Percentiles rank a stretch among this genome's conserved stretches.
phyloP scores from a whole-genome alignment of 2,797 vertebrate species.

The Falco berigora region DNA sequence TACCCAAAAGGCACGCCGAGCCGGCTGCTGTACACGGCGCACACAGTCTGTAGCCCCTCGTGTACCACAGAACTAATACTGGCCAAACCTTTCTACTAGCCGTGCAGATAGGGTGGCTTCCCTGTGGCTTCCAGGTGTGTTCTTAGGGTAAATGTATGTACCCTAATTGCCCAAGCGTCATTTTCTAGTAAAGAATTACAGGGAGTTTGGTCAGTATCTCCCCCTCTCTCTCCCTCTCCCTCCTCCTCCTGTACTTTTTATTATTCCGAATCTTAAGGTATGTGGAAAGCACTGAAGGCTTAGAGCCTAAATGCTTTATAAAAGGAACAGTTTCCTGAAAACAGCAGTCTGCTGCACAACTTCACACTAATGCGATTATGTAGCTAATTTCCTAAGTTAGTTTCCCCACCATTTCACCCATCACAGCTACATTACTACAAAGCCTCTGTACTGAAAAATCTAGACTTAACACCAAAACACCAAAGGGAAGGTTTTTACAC shows the following conservation, averaged over 20 bases:
- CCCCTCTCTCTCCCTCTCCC: not conserved
- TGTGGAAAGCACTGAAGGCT: constrained; percentile 53
- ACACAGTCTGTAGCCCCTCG: not conserved
- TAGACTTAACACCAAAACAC: constrained; percentile 44
- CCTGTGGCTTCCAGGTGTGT: not conserved
- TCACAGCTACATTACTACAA: constrained; percentile 76
- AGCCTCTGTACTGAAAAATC: constrained; percentile 57
- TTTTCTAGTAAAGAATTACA: not conserved
- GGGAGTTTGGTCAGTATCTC: not conserved
- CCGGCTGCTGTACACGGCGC: not conserved
- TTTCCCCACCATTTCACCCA: constrained; percentile 86
- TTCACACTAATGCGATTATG: constrained; percentile 91
- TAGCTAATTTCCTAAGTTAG: constrained; percentile 91
- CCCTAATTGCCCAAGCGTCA: not conserved
- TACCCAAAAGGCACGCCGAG: not conserved
- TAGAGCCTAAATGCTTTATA: constrained; percentile 77
- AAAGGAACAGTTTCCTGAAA: constrained; percentile 82
- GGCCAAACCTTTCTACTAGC: not conserved
- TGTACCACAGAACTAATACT: not conserved
- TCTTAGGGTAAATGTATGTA: not conserved
- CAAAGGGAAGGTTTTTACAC: constrained; percentile 13
- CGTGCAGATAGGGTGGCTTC: not conserved
- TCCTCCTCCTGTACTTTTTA: not conserved
- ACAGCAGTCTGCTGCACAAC: constrained; percentile 80
- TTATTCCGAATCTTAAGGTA: constrained; percentile 57